phyloP scores from a whole-genome alignment of 2,797 vertebrate species.

The Leptodactylus fallax region DNA sequence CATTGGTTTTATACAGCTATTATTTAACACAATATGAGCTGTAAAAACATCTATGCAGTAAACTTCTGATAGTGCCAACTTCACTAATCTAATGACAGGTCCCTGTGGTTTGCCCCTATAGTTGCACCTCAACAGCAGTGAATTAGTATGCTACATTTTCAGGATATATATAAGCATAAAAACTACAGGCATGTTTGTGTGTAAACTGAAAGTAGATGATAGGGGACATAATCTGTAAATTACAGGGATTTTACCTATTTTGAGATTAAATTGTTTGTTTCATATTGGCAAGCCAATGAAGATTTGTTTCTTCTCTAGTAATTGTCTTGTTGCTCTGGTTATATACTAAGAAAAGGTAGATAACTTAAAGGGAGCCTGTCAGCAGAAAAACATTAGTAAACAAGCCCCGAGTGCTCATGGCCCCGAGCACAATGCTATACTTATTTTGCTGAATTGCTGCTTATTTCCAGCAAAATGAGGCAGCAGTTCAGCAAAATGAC shows the following conservation, averaged over 20 bases:
- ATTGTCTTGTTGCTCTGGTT: background rate
- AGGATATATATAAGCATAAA: background rate
- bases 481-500: too few species aligned
- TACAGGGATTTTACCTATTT: background rate
- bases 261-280: slow-evolving; percentile 2
- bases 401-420: too few species aligned
- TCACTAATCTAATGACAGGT: background rate
- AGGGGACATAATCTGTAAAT: background rate
- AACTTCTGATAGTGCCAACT: too few species aligned
- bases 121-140: background rate
- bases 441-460: too few species aligned
- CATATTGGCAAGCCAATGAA: background rate
- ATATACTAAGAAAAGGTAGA: background rate
- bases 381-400: too few species aligned
- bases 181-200: background rate
- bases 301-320: background rate
- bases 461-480: too few species aligned
- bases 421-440: too few species aligned
- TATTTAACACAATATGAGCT: too few species aligned
- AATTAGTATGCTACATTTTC: background rate
- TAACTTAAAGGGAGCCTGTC: too few species aligned
- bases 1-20: too few species aligned
- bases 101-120: background rate
- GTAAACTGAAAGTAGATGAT: background rate
- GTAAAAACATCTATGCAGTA: too few species aligned